Base-by-base conservation (phyloP, 2,797 vertebrate genomes). In the Psittacula derbiana region DNA sequence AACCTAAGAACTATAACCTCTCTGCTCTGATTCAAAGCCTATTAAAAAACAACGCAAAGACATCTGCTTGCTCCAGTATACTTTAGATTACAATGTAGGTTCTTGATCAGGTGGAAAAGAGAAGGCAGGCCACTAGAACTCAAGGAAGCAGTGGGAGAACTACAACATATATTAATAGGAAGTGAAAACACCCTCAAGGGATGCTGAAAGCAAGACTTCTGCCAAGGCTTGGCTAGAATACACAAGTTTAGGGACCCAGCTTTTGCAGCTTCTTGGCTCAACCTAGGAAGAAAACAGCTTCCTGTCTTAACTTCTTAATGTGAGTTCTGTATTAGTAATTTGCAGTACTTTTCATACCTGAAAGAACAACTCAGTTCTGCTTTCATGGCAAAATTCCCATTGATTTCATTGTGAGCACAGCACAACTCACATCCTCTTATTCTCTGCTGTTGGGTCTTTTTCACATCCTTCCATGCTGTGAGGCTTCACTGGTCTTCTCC, bases 341-440 rank as follows among this genome's bases (percentile, higher is more conserved):
- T 76, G 44, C 61, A 62, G 53, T 17, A 10, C 12, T 75, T 69
- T 70, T 80, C 89, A 65, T 91, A 96, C 86, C 92, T 96, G 79
- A 83, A 71, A 78, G 75, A 95, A 82, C 74, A 85, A 9, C 88
- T 80, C 67, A 58, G 33, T 52, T 95, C 69, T 94, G 72, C 46
- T 83, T 67, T 46, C 66, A 18, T 62, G 85, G 89, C 79, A 92
- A 40, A 80, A 91, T 71, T 93, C 91, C 69, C 89, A 91, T 31
- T 61, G 61, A 91, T 65, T 95, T 83, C 49, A 88, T 4, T 40
- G 72, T 0, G 1, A 91, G 62, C 62, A 70, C 14, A 50, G 58
- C 53, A 70, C 30, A 87, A 75, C 61, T 93, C 75, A 80, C 61
- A 91, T 91, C 80, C 88, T 88, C 72, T 74, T 13, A 19, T 4